phyloP scores from a whole-genome alignment of 1,140 invertebrate species.

The Cherax destructor region DNA sequence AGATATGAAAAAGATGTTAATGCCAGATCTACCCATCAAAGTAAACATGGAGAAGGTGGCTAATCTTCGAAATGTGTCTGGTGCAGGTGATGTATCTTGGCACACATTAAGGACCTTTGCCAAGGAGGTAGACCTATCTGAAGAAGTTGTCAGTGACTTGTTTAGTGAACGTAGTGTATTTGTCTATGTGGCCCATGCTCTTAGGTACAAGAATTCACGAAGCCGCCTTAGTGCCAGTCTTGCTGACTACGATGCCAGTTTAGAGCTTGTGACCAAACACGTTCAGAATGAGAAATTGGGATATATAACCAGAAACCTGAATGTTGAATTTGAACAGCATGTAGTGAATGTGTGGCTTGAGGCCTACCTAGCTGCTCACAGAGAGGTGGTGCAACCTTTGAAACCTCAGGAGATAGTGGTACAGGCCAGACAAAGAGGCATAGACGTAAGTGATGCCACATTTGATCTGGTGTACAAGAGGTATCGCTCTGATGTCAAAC shows the following conservation, averaged over 20 bases:
- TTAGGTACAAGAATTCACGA: conserved; percentile 8
- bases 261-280: neutral
- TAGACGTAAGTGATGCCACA: conserved; percentile 10
- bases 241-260: neutral
- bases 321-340: neutral
- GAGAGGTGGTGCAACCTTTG: conserved; percentile 18
- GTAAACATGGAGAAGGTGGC: conserved; percentile 11
- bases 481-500: conserved; percentile 12
- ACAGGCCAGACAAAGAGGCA: neutral
- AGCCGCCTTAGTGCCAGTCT: neutral
- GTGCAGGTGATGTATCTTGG: conserved; percentile 32
- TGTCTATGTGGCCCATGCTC: conserved; percentile 18
- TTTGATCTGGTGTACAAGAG: conserved; percentile 24
- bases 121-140: neutral
- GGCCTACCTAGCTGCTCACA: neutral
- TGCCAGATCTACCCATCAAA: neutral
- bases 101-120: conserved; percentile 18
- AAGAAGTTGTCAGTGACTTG: conserved; percentile 1
- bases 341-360: neutral
- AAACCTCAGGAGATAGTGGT: conserved; percentile 9
- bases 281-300: conserved; percentile 6
- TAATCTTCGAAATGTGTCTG: neutral
- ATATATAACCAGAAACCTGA: neutral
- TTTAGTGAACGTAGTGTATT: conserved; percentile 20
- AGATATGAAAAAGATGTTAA: neutral